Conservation (phyloP, 1,140 invertebrate species). For the Ceratina australensis region DNA sequence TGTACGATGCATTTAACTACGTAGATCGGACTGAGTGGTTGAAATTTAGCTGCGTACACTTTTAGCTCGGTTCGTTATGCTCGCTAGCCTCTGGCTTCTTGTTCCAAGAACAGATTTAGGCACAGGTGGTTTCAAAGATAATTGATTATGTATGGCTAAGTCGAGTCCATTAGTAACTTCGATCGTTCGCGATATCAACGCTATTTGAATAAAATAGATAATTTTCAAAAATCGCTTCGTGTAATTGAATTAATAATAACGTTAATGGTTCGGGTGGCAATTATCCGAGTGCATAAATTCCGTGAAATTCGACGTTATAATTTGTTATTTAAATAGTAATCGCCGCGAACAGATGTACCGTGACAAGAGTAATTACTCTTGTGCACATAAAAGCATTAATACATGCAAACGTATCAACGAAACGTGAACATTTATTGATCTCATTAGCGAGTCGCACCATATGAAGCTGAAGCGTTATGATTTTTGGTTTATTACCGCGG, state of each 20-base stretch:
- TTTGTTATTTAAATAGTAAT: constrained; percentile 5
- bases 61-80: constrained; percentile 2
- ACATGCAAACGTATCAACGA: constrained; percentile 9
- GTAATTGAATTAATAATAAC: neutral
- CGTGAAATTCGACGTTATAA: no score
- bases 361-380: constrained; percentile 36
- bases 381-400: neutral
- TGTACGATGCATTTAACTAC: neutral
- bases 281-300: neutral
- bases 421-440: constrained; percentile 30
- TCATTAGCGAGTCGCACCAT: constrained; percentile 23
- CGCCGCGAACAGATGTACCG: constrained; percentile 16
- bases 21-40: neutral
- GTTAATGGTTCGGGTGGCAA: neutral
- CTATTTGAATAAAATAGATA: neutral
- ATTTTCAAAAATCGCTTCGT: neutral
- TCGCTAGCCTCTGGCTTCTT: neutral
- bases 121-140: constrained; percentile 11
- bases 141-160: neutral
- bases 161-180: neutral
- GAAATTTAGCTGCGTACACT: constrained; percentile 16
- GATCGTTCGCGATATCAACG: neutral
- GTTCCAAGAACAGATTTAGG: neutral
- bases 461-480: constrained; percentile 20
- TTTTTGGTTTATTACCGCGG: constrained; percentile 20